Conservation (phyloP, 2,113 vertebrate genomes). For the Turdus rufiventris region DNA sequence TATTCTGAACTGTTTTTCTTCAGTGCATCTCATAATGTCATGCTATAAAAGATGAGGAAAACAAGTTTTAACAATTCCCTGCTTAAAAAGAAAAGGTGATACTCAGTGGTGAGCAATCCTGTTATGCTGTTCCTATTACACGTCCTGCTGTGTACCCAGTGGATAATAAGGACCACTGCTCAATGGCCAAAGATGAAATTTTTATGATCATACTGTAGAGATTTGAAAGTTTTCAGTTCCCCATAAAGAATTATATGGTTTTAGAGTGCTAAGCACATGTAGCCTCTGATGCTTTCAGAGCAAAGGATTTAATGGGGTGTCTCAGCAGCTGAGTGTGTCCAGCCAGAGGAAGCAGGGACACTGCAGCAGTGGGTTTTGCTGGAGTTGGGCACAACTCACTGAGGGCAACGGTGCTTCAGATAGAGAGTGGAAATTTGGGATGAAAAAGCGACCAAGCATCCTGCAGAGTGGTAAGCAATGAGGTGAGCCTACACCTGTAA, state of each 20-base stretch:
- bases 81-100: background rate
- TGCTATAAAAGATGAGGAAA: background rate
- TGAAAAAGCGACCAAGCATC: background rate
- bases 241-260: background rate
- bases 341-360: background rate
- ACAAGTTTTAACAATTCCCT: background rate
- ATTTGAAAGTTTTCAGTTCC: background rate
- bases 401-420: background rate
- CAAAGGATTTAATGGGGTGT: background rate
- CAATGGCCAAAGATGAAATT: background rate
- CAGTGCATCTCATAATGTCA: background rate
- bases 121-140: background rate
- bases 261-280: background rate
- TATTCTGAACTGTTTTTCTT: background rate
- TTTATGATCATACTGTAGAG: background rate
- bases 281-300: background rate
- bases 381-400: fast-evolving
- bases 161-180: background rate
- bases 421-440: background rate
- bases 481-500: background rate
- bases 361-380: background rate
- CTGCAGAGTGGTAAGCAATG: background rate
- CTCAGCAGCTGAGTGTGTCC: background rate
- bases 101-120: background rate
- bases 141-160: background rate